Percentiles rank a stretch among this genome's conserved stretches.
Evolutionary conservation across 2,888 invertebrate genomes (phyloP).

Genomic region (Cerastis leucographa): DNA sequence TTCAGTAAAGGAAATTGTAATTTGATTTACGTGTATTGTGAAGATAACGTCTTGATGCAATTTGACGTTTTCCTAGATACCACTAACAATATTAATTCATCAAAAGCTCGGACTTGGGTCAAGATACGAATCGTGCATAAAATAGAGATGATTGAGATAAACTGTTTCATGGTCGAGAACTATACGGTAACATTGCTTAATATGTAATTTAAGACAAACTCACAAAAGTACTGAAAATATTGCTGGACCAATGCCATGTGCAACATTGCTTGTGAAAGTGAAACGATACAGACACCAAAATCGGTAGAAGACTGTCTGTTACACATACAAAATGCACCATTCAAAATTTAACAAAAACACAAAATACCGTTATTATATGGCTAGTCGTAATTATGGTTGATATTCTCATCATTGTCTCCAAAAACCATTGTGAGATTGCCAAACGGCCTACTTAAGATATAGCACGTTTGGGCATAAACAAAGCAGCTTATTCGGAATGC

Average conservation of each 20-base stretch:
- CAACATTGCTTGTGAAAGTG: slow-evolving; percentile 16
- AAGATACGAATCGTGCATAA: slow-evolving; percentile 8
- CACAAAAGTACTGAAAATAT: slow-evolving; percentile 2
- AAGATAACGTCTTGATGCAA: slow-evolving; percentile 39
- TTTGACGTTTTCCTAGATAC: slow-evolving; percentile 48
- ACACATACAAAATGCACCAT: slow-evolving; percentile 18
- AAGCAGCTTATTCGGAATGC: slow-evolving; percentile 56
- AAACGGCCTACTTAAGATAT: slow-evolving; percentile 63
- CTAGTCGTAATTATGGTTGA: slow-evolving; percentile 46
- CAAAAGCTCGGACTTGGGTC: slow-evolving; percentile 18
- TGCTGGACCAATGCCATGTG: background rate
- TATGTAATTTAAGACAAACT: background rate
- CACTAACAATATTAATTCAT: slow-evolving; percentile 28
- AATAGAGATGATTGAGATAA: slow-evolving; percentile 13
- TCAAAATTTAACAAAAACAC: slow-evolving; percentile 25
- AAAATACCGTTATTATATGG: slow-evolving; percentile 40
- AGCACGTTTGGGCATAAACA: slow-evolving; percentile 49
- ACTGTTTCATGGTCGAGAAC: background rate
- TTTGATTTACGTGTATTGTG: slow-evolving; percentile 41
- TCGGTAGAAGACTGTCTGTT: background rate
- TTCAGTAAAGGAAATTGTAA: slow-evolving; percentile 45
- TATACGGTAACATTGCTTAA: background rate
- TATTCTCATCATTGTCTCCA: slow-evolving; percentile 63
- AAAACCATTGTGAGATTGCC: slow-evolving; percentile 55
- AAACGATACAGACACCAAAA: slow-evolving; percentile 9